A percentile compares a stretch with the other conserved stretches of the same genome.
Evolutionary conservation across 1,140 invertebrate genomes (phyloP).

Genomic region (Bactericera cockerelli): DNA sequence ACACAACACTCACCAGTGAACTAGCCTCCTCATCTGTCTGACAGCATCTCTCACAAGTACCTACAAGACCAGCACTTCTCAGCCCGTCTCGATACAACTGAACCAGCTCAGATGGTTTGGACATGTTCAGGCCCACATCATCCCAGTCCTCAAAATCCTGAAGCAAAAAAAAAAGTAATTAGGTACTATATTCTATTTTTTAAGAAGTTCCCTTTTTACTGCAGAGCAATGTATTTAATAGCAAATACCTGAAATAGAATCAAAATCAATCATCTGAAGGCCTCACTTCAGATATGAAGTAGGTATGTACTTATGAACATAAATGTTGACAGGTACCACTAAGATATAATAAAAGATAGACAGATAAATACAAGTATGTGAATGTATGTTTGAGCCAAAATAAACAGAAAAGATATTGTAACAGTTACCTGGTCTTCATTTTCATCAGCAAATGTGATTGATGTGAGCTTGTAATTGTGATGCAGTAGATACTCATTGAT

Average conservation of each 20-base stretch:
- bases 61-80: constrained; percentile 21
- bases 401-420: no score
- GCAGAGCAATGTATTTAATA: no score
- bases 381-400: no score
- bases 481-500: constrained; percentile 74
- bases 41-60: constrained; percentile 29
- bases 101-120: constrained; percentile 59
- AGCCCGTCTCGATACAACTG: constrained; percentile 58
- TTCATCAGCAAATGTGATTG: constrained; percentile 84
- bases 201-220: no score
- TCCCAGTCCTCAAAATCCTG: constrained; percentile 89
- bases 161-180: no score
- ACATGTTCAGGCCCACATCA: constrained; percentile 75
- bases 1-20: neutral
- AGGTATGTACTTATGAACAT: no score
- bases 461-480: constrained; percentile 71
- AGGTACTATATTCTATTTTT: no score
- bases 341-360: no score
- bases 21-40: constrained; percentile 26
- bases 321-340: no score
- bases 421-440: constrained; percentile 63
- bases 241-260: no score
- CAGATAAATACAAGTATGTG: no score
- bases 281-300: neutral
- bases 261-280: constrained; percentile 15